Conservation (phyloP, 2,888 invertebrate species). For the Hyppa rectilinea region DNA sequence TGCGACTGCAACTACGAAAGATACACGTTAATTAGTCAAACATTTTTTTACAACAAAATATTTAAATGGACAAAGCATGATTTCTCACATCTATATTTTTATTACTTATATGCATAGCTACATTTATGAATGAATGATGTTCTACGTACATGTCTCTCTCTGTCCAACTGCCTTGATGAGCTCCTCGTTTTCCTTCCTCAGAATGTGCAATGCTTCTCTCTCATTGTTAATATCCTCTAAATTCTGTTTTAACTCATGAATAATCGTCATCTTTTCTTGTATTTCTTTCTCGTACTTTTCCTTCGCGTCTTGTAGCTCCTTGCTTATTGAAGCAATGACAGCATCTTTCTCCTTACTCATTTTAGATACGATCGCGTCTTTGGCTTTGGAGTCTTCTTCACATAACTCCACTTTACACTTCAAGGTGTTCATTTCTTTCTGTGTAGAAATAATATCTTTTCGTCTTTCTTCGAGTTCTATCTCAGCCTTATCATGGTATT, state of each 20-base stretch:
- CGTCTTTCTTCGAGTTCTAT: constrained; percentile 73
- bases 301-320: constrained; percentile 75
- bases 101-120: not conserved
- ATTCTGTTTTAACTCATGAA: constrained; percentile 68
- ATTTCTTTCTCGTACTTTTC: constrained; percentile 71
- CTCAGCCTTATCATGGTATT: constrained; percentile 77
- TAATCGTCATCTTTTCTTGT: constrained; percentile 61
- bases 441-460: constrained; percentile 70
- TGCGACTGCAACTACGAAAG: constrained; percentile 76
- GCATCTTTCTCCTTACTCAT: constrained; percentile 65
- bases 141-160: constrained; percentile 80
- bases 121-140: not conserved
- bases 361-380: constrained; percentile 63
- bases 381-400: constrained; percentile 70
- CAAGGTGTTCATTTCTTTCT: constrained; percentile 68
- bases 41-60: not conserved
- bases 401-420: constrained; percentile 63
- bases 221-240: constrained; percentile 69
- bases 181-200: constrained; percentile 79
- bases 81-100: not conserved
- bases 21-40: constrained; percentile 25
- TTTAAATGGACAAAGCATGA: not conserved
- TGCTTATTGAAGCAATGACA: constrained; percentile 68
- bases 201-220: constrained; percentile 67
- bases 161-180: constrained; percentile 76